phyloP scores from a whole-genome alignment of 2,888 invertebrate genomes.

The Clitarchus hookeri region DNA sequence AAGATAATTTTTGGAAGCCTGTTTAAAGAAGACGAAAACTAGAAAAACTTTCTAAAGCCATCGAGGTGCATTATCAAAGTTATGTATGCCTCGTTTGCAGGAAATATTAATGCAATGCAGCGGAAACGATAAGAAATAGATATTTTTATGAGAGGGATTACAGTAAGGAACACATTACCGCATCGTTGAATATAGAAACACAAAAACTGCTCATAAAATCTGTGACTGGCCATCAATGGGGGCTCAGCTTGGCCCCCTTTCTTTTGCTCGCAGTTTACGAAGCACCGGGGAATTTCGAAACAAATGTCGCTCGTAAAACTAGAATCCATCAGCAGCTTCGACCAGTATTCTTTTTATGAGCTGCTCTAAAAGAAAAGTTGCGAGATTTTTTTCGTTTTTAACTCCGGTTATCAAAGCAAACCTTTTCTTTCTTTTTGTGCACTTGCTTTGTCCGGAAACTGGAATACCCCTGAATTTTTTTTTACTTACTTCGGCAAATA shows the following conservation, averaged over 20 bases:
- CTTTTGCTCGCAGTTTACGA: not conserved
- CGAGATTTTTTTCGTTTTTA: not conserved
- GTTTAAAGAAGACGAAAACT: not conserved
- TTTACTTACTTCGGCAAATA: too few species aligned
- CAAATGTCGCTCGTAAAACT: slow-evolving; percentile 2
- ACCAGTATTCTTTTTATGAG: slow-evolving; percentile 14
- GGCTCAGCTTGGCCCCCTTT: not conserved
- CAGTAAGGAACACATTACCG: not conserved
- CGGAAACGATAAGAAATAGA: not conserved
- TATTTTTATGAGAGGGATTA: not conserved
- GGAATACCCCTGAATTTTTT: not conserved
- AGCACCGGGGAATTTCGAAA: not conserved
- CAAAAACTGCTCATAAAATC: not conserved
- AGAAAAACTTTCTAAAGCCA: not conserved
- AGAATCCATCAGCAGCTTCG: slow-evolving; percentile 9
- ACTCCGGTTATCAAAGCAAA: not conserved
- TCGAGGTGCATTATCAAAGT: not conserved
- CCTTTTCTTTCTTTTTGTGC: not conserved
- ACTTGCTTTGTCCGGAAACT: not conserved
- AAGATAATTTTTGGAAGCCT: too few species aligned
- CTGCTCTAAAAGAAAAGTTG: slow-evolving; percentile 7
- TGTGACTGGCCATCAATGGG: not conserved
- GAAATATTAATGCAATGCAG: not conserved
- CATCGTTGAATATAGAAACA: not conserved
- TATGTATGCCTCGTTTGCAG: not conserved